Percentiles rank a stretch among this genome's conserved stretches.
Evolutionary conservation across 2,797 vertebrate species (phyloP).

Genomic region (Hybognathus amarus): DNA sequence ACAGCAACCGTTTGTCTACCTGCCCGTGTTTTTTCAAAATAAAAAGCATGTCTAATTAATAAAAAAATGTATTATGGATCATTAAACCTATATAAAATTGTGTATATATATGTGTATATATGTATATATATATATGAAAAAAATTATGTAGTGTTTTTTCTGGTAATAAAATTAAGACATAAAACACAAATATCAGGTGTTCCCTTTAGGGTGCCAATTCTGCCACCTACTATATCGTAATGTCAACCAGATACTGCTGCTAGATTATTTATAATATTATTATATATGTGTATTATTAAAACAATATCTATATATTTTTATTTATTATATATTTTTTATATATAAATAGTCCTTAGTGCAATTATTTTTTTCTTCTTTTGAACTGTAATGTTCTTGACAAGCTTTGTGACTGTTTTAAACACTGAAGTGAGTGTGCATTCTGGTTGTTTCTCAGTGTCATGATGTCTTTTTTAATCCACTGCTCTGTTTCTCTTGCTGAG

Average conservation of each 20-base stretch:
- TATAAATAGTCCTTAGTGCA: neutral
- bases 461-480: conserved; percentile 9
- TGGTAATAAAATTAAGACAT: no score
- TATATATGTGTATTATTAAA: neutral
- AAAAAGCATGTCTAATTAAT: no score
- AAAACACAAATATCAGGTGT: no score
- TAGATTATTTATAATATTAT: neutral
- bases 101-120: no score
- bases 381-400: neutral
- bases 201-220: neutral
- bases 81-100: no score
- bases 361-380: neutral
- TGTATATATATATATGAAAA: no score
- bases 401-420: neutral
- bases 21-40: no score
- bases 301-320: fast-evolving
- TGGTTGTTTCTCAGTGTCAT: conserved; percentile 4
- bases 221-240: neutral
- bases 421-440: neutral
- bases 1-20: no score
- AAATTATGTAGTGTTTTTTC: no score
- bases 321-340: neutral
- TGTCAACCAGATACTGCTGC: neutral
- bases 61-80: no score
- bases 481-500: conserved; percentile 16